These are phyloP conservation scores for Cyclophora punctaria DNA, from an alignment of 2,888 invertebrate genomes.

Conservation along the genomic window DNA sequence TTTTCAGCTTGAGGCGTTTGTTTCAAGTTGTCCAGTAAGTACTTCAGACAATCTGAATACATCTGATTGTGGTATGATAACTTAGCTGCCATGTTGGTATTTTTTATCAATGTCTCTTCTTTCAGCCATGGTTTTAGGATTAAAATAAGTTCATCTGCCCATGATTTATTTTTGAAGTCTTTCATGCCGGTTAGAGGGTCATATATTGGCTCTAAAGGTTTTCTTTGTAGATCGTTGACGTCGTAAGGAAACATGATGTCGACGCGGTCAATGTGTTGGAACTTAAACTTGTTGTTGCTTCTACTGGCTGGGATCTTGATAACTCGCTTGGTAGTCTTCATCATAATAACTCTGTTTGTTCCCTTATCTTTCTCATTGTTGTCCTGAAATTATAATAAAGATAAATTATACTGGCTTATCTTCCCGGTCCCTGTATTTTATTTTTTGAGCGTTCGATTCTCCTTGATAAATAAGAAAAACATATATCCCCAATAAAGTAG, in stretches of 20 bases:
- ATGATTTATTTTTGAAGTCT: constrained; percentile 54
- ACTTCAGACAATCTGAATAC: constrained; percentile 49
- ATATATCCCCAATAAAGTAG: no score
- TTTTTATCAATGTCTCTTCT: constrained; percentile 37
- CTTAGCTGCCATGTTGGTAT: constrained; percentile 60
- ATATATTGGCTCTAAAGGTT: constrained; percentile 38
- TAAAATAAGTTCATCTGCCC: constrained; percentile 56
- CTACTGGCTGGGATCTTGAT: constrained; percentile 77
- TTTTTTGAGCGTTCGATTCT: no score
- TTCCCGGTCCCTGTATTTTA: no score
- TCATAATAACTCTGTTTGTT: constrained; percentile 77
- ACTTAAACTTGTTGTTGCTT: constrained; percentile 51
- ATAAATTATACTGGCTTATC: not conserved
- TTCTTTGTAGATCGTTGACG: constrained; percentile 39
- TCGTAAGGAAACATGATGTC: constrained; percentile 63
- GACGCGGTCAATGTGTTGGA: constrained; percentile 54
- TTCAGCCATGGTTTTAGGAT: constrained; percentile 54
- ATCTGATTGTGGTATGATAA: constrained; percentile 49
- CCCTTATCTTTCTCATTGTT: constrained; percentile 73
- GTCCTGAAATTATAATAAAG: constrained; percentile 46
- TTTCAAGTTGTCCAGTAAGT: constrained; percentile 46
- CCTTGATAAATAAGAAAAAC: no score
- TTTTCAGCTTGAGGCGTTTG: constrained; percentile 26
- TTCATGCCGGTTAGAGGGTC: constrained; percentile 47
- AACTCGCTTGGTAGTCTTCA: constrained; percentile 83